A percentile compares a stretch with the other conserved stretches of the same genome.
phyloP scores from a whole-genome alignment of 2,888 invertebrate genomes.

The Chymomyza caudatula region DNA sequence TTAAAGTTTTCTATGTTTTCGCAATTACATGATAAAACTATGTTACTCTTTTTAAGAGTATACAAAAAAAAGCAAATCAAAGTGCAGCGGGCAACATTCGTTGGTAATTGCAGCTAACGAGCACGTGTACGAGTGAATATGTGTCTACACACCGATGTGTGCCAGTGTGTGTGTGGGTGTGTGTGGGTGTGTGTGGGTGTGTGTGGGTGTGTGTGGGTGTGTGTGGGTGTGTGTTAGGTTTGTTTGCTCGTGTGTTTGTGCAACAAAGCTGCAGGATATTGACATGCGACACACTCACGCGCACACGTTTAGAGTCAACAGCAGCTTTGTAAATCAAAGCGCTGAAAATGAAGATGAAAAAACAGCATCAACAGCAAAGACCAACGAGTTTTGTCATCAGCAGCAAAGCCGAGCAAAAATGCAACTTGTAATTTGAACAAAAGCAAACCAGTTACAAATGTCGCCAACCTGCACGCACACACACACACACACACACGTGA shows the following conservation, averaged over 20 bases:
- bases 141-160: too few relatives aligned
- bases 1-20: too few relatives aligned
- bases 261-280: conserved; percentile 38
- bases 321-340: conserved; percentile 26
- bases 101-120: conserved; percentile 48
- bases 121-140: conserved; percentile 23
- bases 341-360: conserved; percentile 10
- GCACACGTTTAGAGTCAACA: not conserved
- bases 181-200: not conserved
- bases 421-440: conserved; percentile 45
- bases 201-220: not conserved
- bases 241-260: not conserved
- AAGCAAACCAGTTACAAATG: conserved; percentile 23
- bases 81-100: not conserved
- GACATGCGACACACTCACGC: conserved; percentile 8
- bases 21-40: too few relatives aligned
- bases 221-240: not conserved
- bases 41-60: not conserved
- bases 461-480: not conserved
- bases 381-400: not conserved
- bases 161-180: not conserved
- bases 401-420: conserved; percentile 33
- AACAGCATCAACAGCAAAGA: conserved; percentile 3
- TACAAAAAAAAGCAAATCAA: not conserved
- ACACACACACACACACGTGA: not conserved